These are phyloP conservation scores for Megalopta genalis DNA, from an alignment of 1,140 invertebrate genomes.

Conservation along the genomic window DNA sequence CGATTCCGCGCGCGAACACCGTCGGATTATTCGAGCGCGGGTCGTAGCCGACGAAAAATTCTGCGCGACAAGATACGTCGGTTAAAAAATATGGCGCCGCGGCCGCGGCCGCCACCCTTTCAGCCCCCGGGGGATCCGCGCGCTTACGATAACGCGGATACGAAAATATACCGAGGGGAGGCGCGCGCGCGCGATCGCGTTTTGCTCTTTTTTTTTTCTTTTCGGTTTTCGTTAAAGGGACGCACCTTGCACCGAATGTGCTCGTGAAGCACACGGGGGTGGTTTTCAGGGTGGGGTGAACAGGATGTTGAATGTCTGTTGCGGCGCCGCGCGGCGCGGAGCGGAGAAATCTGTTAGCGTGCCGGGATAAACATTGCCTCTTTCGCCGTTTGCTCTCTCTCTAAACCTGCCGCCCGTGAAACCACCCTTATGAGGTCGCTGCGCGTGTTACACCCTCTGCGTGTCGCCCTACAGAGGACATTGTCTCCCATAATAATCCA, in stretches of 20 bases:
- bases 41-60: constrained; percentile 36
- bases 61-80: constrained; percentile 20
- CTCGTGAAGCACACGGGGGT: background rate
- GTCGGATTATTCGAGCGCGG: constrained; percentile 10
- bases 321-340: no score
- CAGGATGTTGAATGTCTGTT: background rate
- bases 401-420: background rate
- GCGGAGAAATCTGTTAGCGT: background rate
- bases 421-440: no score
- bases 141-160: constrained; percentile 11
- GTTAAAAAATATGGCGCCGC: constrained; percentile 36
- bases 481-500: no score
- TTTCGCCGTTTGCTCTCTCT: background rate
- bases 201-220: no score
- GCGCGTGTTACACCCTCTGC: no score
- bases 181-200: no score
- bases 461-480: no score
- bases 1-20: background rate
- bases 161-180: constrained; percentile 14
- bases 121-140: background rate
- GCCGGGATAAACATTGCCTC: background rate
- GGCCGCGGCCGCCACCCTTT: background rate
- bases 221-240: background rate
- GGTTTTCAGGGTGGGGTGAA: background rate
- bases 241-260: background rate